Conservation (phyloP, 2,113 vertebrate genomes). For the Trinectes maculatus region DNA sequence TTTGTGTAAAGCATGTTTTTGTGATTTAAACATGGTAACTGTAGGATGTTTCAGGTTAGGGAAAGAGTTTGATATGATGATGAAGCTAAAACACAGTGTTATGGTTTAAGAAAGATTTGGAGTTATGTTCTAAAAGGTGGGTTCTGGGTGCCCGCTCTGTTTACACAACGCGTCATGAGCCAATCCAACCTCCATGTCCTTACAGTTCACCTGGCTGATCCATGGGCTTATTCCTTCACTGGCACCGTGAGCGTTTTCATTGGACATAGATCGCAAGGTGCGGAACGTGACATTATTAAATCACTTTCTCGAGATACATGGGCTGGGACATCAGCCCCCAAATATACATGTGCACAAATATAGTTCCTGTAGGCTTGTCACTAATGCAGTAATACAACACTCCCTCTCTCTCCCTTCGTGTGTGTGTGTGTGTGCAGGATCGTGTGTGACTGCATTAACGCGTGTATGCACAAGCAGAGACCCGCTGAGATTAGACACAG, state of each 20-base stretch:
- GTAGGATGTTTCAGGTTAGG: no score
- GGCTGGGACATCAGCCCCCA: background rate
- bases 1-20: no score
- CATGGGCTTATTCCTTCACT: background rate
- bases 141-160: background rate
- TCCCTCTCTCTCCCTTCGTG: background rate
- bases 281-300: background rate
- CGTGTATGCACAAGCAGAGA: conserved; percentile 23
- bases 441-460: conserved; percentile 26
- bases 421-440: no score
- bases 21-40: no score
- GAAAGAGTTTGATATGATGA: background rate
- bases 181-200: background rate
- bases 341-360: conserved; percentile 31
- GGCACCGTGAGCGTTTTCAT: background rate
- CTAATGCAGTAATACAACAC: conserved; percentile 33
- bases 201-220: background rate
- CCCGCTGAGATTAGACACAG: conserved; percentile 39
- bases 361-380: conserved; percentile 32
- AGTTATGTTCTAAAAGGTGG: background rate
- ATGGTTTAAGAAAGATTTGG: background rate
- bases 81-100: background rate
- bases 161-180: no score
- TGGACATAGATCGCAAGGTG: background rate
- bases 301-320: background rate